Conservation (phyloP, 2,797 vertebrate genomes). For the Phalanger gymnotis region DNA sequence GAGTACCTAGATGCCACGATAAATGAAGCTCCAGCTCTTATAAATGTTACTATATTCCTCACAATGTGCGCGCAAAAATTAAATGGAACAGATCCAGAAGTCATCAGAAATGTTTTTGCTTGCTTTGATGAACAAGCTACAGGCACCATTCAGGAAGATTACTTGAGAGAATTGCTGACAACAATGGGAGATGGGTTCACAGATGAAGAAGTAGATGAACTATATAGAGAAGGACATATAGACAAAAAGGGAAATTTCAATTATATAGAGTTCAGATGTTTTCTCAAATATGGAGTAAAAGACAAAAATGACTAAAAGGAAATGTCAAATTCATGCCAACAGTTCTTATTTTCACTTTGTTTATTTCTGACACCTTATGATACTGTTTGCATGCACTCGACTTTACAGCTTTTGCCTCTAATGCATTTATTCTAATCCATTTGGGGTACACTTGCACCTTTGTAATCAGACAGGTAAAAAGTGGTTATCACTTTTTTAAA, state of each 20-base stretch:
- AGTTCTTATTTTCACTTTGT: conserved; percentile 65
- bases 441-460: conserved; percentile 83
- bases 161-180: conserved; percentile 96
- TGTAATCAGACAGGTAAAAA: conserved; percentile 82
- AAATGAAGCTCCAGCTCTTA: too few species aligned
- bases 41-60: too few species aligned
- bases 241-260: conserved; percentile 99
- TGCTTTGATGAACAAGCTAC: too few species aligned
- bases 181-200: conserved; percentile 99
- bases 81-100: too few species aligned
- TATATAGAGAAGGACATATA: conserved; percentile 96
- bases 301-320: conserved; percentile 95
- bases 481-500: conserved; percentile 53
- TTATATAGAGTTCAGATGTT: conserved; percentile 98
- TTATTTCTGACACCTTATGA: conserved; percentile 82
- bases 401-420: conserved; percentile 84
- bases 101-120: too few species aligned
- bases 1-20: too few species aligned
- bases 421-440: conserved; percentile 84
- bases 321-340: conserved; percentile 58
- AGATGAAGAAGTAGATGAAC: conserved; percentile 97
- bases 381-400: conserved; percentile 85
- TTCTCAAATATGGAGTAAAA: conserved; percentile 97
- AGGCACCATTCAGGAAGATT: conserved; percentile 97
- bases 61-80: too few species aligned